Evolutionary conservation across 1,140 invertebrate genomes (phyloP).

Genomic region (Lordiphosa stackelbergi): DNA sequence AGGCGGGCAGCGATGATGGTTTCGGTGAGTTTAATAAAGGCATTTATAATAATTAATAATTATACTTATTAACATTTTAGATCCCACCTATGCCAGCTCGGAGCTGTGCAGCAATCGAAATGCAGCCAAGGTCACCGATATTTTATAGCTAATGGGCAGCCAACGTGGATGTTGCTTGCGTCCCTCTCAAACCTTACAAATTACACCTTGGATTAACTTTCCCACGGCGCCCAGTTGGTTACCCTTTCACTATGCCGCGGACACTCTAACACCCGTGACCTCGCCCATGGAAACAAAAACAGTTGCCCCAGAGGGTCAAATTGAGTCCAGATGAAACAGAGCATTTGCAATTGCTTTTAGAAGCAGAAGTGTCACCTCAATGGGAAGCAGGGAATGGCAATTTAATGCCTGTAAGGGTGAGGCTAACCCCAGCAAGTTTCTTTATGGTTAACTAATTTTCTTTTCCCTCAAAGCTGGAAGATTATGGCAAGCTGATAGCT

Average conservation of each 20-base stretch:
- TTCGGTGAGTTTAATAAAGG: too few species aligned
- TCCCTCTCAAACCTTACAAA: constrained; percentile 77
- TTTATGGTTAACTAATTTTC: not conserved
- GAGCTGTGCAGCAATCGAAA: constrained; percentile 78
- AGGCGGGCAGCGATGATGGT: too few species aligned
- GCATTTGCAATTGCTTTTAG: constrained; percentile 49
- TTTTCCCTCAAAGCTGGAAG: constrained; percentile 80
- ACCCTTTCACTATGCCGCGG: constrained; percentile 54
- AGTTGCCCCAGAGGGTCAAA: constrained; percentile 16
- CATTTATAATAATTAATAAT: too few species aligned
- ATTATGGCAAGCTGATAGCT: constrained; percentile 82
- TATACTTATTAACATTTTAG: constrained; percentile 3
- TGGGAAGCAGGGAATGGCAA: constrained; percentile 2
- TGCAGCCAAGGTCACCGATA: constrained; percentile 79
- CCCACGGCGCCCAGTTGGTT: constrained; percentile 49
- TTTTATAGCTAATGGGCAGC: constrained; percentile 79
- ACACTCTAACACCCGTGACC: constrained; percentile 24
- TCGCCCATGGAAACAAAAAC: constrained; percentile 24
- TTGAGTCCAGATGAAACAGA: constrained; percentile 33
- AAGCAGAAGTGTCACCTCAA: constrained; percentile 46
- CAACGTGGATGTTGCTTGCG: constrained; percentile 79
- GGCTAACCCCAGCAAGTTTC: too few species aligned
- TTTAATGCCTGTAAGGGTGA: not conserved
- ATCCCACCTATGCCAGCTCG: constrained; percentile 77
- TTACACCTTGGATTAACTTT: constrained; percentile 72